phyloP scores from a whole-genome alignment of 2,797 vertebrate species.

The Miichthys miiuy region DNA sequence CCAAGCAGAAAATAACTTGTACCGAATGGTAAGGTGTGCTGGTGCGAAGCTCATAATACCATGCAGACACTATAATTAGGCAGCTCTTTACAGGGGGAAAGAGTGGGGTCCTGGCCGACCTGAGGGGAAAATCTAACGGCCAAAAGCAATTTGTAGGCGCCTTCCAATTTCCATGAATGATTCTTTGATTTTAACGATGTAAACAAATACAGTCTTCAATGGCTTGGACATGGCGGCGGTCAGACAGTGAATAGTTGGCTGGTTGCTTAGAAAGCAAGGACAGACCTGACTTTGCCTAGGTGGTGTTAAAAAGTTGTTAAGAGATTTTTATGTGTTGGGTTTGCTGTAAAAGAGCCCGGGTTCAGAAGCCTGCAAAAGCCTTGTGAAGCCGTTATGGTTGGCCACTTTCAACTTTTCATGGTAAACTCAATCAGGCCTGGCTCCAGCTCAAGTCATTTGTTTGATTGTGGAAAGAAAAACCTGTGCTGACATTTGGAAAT shows the following conservation, averaged over 20 bases:
- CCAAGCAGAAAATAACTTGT: slow-evolving; percentile 80
- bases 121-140: slow-evolving; percentile 59
- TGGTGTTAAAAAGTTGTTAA: slow-evolving; percentile 53
- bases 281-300: slow-evolving; percentile 16
- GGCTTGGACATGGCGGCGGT: slow-evolving; percentile 30
- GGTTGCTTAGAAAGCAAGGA: slow-evolving; percentile 30
- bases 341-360: slow-evolving; percentile 30
- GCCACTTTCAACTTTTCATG: slow-evolving; percentile 25
- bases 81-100: slow-evolving; percentile 70
- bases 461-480: slow-evolving; percentile 29
- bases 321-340: slow-evolving; percentile 44
- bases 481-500: slow-evolving; percentile 28
- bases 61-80: slow-evolving; percentile 79
- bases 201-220: slow-evolving; percentile 67
- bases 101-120: slow-evolving; percentile 62
- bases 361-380: slow-evolving; percentile 25
- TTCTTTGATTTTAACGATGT: slow-evolving; percentile 77
- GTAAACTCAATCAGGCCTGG: slow-evolving; percentile 26
- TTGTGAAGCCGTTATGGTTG: slow-evolving; percentile 32
- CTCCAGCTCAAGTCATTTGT: slow-evolving; percentile 9
- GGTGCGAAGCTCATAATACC: slow-evolving; percentile 72
- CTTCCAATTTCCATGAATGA: slow-evolving; percentile 77
- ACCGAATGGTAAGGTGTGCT: slow-evolving; percentile 67
- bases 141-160: slow-evolving; percentile 75
- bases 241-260: slow-evolving; percentile 33